These are phyloP conservation scores for Rotaria macrura DNA, from an alignment of 2,888 invertebrate genomes.

Conservation along the genomic window DNA sequence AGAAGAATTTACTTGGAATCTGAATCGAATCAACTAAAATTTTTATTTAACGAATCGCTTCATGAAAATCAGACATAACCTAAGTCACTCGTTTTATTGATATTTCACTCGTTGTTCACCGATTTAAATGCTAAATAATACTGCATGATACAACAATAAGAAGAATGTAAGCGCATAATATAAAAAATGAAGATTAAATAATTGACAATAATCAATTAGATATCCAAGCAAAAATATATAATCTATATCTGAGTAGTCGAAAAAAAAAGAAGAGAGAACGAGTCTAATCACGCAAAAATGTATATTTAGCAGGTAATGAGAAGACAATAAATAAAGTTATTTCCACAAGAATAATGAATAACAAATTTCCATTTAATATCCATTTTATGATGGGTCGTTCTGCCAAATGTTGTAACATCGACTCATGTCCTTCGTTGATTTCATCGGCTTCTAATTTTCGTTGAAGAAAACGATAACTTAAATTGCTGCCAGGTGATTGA, in stretches of 20 bases:
- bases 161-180: not conserved
- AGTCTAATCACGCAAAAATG: not conserved
- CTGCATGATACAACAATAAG: not conserved
- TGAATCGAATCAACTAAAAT: no score
- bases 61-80: no score
- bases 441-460: not conserved
- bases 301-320: slow-evolving; percentile 5
- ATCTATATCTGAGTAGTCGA: not conserved
- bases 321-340: not conserved
- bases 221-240: not conserved
- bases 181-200: not conserved
- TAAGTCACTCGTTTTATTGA: not conserved
- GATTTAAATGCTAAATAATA: not conserved
- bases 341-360: not conserved
- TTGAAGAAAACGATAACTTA: not conserved
- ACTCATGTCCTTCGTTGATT: not conserved
- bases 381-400: not conserved
- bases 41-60: no score
- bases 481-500: not conserved
- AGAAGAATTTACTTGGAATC: no score
- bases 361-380: not conserved
- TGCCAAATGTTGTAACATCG: not conserved
- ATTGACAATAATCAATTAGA: not conserved
- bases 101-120: not conserved
- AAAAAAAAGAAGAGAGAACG: not conserved